These are phyloP conservation scores for Chaetodon trifasciatus DNA, from an alignment of 2,797 vertebrate species.

Conservation along the genomic window DNA sequence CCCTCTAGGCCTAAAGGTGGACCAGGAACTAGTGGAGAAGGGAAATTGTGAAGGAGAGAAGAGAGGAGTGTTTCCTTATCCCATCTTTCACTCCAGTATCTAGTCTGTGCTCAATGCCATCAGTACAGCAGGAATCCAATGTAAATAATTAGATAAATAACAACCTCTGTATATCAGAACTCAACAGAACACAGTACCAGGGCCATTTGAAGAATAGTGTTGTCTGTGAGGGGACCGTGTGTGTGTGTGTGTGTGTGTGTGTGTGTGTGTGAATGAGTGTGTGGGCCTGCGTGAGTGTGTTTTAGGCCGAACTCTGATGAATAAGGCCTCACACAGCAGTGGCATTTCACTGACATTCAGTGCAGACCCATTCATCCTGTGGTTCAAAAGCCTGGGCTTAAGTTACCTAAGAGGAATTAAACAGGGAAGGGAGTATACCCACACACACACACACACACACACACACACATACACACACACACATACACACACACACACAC, in stretches of 20 bases:
- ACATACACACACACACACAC: slow-evolving; percentile 24
- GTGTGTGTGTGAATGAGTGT: slow-evolving; percentile 9
- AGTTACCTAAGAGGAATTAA: slow-evolving; percentile 80
- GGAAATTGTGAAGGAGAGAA: slow-evolving; percentile 7
- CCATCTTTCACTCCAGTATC: not conserved
- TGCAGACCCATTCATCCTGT: slow-evolving; percentile 75
- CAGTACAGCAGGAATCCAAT: not conserved
- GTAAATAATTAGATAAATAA: slow-evolving; percentile 10
- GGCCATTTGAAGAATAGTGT: slow-evolving; percentile 41
- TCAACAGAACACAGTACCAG: not conserved
- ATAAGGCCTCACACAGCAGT: slow-evolving; percentile 79
- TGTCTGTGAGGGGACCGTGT: slow-evolving; percentile 32
- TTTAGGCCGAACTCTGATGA: slow-evolving; percentile 70
- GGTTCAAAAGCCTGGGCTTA: slow-evolving; percentile 78
- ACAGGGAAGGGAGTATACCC: slow-evolving; percentile 55
- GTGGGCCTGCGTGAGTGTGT: slow-evolving; percentile 40
- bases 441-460: slow-evolving; percentile 12
- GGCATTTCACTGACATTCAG: slow-evolving; percentile 84
- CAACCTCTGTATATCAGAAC: not conserved
- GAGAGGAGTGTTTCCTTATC: slow-evolving; percentile 5
- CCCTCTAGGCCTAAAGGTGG: slow-evolving; percentile 89
- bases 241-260: slow-evolving; percentile 23
- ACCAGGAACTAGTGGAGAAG: slow-evolving; percentile 75
- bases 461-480: slow-evolving; percentile 33
- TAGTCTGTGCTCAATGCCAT: not conserved